phyloP scores from a whole-genome alignment of 1,140 invertebrate species.

The Hyles euphorbiae region DNA sequence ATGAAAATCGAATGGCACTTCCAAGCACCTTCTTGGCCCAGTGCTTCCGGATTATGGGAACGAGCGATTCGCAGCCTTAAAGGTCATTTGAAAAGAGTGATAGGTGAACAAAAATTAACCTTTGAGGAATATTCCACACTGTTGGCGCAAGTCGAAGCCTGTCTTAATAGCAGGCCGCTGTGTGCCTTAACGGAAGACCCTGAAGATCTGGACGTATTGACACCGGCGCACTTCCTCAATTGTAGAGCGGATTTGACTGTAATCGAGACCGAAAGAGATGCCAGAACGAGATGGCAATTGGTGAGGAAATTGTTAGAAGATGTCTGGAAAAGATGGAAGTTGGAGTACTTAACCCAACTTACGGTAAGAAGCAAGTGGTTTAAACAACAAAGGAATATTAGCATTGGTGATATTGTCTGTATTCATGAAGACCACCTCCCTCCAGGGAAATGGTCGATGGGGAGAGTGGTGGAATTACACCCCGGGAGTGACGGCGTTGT shows the following conservation, averaged over 20 bases:
- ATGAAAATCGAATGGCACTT: slow-evolving; percentile 8
- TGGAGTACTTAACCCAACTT: slow-evolving; percentile 4
- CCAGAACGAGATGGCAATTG: slow-evolving; percentile 3
- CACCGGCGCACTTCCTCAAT: slow-evolving; percentile 2
- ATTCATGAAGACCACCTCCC: slow-evolving; percentile 3
- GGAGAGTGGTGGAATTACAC: slow-evolving; percentile 2
- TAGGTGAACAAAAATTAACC: slow-evolving; percentile 4
- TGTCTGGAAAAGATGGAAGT: slow-evolving; percentile 10
- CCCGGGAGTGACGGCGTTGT: neutral
- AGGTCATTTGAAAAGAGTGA: slow-evolving; percentile 1
- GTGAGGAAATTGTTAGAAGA: slow-evolving; percentile 2
- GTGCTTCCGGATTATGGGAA: neutral
- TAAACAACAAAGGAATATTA: neutral
- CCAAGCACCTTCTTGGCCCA: slow-evolving; percentile 4
- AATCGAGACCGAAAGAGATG: slow-evolving; percentile 1
- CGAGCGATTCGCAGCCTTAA: neutral
- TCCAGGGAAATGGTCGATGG: slow-evolving; percentile 4
- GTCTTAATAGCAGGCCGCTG: slow-evolving; percentile 4
- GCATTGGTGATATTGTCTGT: neutral
- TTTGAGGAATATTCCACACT: slow-evolving; percentile 8
- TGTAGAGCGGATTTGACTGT: neutral
- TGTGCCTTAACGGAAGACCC: slow-evolving; percentile 4
- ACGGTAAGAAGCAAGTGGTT: slow-evolving; percentile 4
- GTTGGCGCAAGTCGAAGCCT: slow-evolving; percentile 7
- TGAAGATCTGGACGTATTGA: slow-evolving; percentile 1